A percentile compares a stretch with the other conserved stretches of the same genome.
phyloP scores from a whole-genome alignment of 1,140 invertebrate species.

The Solenopsis invicta region DNA sequence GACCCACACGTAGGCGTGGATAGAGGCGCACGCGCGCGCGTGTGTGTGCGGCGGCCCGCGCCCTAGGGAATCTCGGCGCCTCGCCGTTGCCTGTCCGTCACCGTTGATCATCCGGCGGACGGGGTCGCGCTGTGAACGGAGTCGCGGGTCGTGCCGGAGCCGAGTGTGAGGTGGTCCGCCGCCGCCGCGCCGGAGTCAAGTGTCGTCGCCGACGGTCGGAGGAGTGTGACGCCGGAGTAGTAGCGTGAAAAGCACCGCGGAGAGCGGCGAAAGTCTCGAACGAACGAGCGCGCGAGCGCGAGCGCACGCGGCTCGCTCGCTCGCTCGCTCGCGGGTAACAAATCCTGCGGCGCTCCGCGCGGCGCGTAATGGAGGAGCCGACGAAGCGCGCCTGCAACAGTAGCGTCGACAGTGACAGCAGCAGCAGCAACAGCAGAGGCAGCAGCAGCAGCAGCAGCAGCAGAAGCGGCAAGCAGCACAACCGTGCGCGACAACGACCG shows the following conservation, averaged over 20 bases:
- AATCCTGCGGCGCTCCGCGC: constrained; percentile 30
- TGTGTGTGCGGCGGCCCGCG: constrained; percentile 50
- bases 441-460: no score
- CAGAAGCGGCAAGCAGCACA: constrained; percentile 6
- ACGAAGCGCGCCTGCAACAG: constrained; percentile 17
- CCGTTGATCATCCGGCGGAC: constrained; percentile 23
- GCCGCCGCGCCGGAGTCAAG: no score
- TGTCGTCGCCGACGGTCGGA: no score
- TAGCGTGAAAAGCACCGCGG: no score
- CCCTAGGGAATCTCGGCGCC: constrained; percentile 52
- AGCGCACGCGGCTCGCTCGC: neutral
- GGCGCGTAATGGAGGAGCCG: constrained; percentile 64
- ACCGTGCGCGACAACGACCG: constrained; percentile 2
- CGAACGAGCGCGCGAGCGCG: neutral
- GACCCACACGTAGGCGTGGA: constrained; percentile 7
- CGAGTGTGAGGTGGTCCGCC: constrained; percentile 6
- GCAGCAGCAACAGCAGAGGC: neutral
- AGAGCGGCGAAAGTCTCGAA: no score
- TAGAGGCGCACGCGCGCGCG: constrained; percentile 15
- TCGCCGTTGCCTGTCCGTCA: constrained; percentile 59
- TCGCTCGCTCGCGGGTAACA: neutral
- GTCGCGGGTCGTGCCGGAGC: constrained; percentile 12
- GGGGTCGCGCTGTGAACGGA: neutral
- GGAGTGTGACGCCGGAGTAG: no score
- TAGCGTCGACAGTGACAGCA: neutral